Base-by-base conservation (phyloP, 2,113 vertebrate species). In the Oryctolagus cuniculus region DNA sequence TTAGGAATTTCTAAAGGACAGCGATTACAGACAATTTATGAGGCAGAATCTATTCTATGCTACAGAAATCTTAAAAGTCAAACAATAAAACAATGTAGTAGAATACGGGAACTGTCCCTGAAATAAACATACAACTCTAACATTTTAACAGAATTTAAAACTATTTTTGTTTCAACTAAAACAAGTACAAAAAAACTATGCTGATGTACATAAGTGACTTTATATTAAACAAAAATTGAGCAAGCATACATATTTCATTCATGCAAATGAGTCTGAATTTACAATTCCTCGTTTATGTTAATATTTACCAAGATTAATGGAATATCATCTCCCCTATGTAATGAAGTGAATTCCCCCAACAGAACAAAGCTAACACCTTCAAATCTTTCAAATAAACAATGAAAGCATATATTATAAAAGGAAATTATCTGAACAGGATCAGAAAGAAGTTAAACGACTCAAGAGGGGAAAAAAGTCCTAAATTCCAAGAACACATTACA, bases 311-410 rank as follows among this genome's bases (percentile, higher is more conserved):
- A 97, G 94, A 97, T 96, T 95, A 97, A 97, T 87, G 91, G 80
- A 97, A 97, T 96, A 97, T 79, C 90, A 92, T 92, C 82, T 96
- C 90, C 74, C 90, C 61, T 92, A 92, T 81, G 95, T 96, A 96
- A 97, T 96, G 94, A 96, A 97, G 92, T 95, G 82, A 96, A 95
- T 95, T 97, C 63, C 72, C 91, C 66, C 89, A 97, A 89, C 69
- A 97, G 87, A 94, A 95, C 77, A 96, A 97, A 96, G 95, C 93
- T 93, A 96, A 97, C 92, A 97, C 78, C 82, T 94, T 96, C 94
- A 97, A 96, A 96, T 97, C 96, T 95, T 95, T 97, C 96, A 51
- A 97, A 97, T 97, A 96, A 97, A 97, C 90, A 96, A 84, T 85
- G 73, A 94, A 94, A 95, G 93, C 63, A 96, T 88, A 92, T 94